Evolutionary conservation across 2,797 vertebrate species (phyloP), one percentile per base, ranked within the genome.

Genomic region (Falco biarmicus): DNA sequence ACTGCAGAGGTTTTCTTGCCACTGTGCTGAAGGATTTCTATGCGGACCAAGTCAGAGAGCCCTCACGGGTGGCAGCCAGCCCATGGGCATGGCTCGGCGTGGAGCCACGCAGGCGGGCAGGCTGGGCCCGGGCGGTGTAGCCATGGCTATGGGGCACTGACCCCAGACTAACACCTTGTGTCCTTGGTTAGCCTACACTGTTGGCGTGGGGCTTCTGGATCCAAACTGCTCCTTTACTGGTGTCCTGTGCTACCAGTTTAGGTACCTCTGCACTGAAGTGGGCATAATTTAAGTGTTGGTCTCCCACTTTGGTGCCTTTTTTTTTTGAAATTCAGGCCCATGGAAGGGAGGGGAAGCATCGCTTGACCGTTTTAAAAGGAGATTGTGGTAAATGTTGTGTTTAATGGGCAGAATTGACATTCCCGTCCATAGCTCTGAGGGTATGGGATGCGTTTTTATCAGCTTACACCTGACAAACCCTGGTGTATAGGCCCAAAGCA

Each of bases 401-500:
- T 43, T 41, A 29, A 43, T 7, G 17, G 61, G 21, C 50, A 57
- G 34, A 57, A 50, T 4, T 50, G 31, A 21, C 31, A 31, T 71
- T 73, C 14, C 31, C 41, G 16, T 13, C 34, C 29, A 2, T 7
- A 16, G 34, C 25, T n/a, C 12, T 63, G 65, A 29, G 41, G 20
- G n/a, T 41, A 63, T 14, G 13, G 50, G 48, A 16, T 63, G 75
- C 25, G 48, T 63, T 41, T 18, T 20, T 50, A 56, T 43, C 41
- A 43, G 41, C 6, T 43, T 16, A 43, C 41, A 20, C 20, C 41
- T 31, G 29, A 29, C 20, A 26, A 21, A 29, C 9, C 29, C 9
- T 6, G 13, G n/a, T 7, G 25, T 5, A 34, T 43, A 54, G 24
- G 15, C 48, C 65, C 1, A 3, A 28, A 18, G 32, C 0, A 1